These are phyloP conservation scores for Collichthys lucidus DNA, from an alignment of 2,113 vertebrate genomes.

Conservation along the genomic window DNA sequence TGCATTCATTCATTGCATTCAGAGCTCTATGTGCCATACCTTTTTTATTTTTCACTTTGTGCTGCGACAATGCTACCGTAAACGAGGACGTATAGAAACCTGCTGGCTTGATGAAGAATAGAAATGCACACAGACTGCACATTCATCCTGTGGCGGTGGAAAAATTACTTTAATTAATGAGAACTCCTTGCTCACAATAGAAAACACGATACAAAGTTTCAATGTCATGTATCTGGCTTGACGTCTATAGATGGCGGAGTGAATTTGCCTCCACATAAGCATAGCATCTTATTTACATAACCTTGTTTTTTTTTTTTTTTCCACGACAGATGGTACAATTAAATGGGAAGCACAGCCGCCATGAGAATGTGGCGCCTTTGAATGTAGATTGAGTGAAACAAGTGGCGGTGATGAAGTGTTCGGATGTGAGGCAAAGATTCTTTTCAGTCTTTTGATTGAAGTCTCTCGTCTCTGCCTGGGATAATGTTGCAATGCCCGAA, in stretches of 20 bases:
- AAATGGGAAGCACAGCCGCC: slow-evolving; percentile 69
- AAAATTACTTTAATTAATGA: slow-evolving; percentile 11
- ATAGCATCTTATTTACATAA: slow-evolving; percentile 75
- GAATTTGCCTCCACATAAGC: slow-evolving; percentile 43
- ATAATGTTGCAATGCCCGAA: slow-evolving; percentile 29
- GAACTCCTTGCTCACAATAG: slow-evolving; percentile 4
- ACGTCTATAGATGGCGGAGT: slow-evolving; percentile 35
- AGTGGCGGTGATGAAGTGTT: slow-evolving; percentile 70
- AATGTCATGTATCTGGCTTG: slow-evolving; percentile 50
- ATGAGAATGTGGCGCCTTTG: slow-evolving; percentile 72
- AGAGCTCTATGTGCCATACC: not conserved
- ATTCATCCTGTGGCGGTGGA: not conserved
- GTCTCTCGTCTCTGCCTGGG: slow-evolving; percentile 42
- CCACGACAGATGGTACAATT: slow-evolving; percentile 80
- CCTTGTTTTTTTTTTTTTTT: slow-evolving; percentile 65
- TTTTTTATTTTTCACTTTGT: slow-evolving; percentile 1
- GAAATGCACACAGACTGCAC: not conserved
- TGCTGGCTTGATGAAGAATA: not conserved
- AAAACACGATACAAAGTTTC: slow-evolving; percentile 44
- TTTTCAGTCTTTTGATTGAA: slow-evolving; percentile 69
- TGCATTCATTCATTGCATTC: slow-evolving; percentile 11
- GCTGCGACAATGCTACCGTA: not conserved
- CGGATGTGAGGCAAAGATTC: slow-evolving; percentile 62
- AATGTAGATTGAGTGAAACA: slow-evolving; percentile 75
- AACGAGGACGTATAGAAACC: no score